Conservation (phyloP, 2,113 vertebrate genomes). For the Prinia subflava region DNA sequence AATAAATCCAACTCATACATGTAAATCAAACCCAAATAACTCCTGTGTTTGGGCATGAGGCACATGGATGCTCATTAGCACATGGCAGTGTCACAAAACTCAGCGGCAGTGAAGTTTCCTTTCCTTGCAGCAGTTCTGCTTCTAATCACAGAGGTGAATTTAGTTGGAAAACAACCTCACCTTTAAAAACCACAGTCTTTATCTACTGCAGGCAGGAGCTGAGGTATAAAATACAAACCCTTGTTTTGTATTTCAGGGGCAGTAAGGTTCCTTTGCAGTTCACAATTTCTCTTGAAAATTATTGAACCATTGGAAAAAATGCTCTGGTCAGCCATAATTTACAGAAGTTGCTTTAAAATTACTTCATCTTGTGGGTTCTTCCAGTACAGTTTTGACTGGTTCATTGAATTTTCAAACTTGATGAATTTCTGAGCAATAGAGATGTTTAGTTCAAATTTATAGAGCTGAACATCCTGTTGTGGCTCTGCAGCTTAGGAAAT, state of each 20-base stretch:
- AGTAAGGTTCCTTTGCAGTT: background rate
- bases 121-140: background rate
- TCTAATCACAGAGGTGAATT: background rate
- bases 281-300: background rate
- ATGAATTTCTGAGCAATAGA: background rate
- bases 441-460: background rate
- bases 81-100: background rate
- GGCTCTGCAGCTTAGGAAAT: background rate
- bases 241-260: background rate
- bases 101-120: background rate
- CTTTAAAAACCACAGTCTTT: background rate
- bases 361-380: background rate
- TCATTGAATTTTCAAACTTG: background rate
- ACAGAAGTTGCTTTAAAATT: background rate
- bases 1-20: background rate
- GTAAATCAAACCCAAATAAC: background rate
- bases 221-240: background rate
- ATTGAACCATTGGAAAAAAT: background rate
- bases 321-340: background rate
- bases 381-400: background rate
- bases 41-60: background rate
- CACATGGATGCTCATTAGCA: background rate
- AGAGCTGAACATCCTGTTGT: background rate
- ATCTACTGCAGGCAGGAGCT: background rate
- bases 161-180: background rate